A percentile compares a stretch with the other conserved stretches of the same genome.
phyloP scores from a whole-genome alignment of 1,140 invertebrate species.

The Uloborus diversus region DNA sequence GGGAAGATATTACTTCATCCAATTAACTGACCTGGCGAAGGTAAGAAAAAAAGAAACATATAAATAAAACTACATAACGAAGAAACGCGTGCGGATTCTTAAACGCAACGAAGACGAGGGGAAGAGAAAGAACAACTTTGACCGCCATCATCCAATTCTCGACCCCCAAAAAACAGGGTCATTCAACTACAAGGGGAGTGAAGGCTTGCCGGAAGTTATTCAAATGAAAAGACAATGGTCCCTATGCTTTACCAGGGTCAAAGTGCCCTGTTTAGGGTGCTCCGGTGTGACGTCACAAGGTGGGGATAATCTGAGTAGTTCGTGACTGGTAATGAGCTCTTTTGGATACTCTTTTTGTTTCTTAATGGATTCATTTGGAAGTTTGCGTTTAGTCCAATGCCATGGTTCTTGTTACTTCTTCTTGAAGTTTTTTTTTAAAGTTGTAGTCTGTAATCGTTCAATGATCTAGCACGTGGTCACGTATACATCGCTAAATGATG shows the following conservation, averaged over 20 bases:
- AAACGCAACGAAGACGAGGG: too few relatives aligned
- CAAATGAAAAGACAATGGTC: conserved; percentile 17
- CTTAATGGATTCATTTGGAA: not conserved
- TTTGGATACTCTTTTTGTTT: not conserved
- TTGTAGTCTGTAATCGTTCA: not conserved
- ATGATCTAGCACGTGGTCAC: not conserved
- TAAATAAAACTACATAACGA: too few relatives aligned
- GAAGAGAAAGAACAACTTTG: too few relatives aligned
- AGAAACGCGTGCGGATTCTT: too few relatives aligned
- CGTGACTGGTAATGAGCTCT: conserved; percentile 2
- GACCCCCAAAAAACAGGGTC: conserved; percentile 5
- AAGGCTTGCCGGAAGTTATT: conserved; percentile 22
- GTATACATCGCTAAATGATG: not conserved
- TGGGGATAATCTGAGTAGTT: not conserved
- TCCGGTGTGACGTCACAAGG: not conserved
- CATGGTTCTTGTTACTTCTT: not conserved
- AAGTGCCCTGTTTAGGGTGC: conserved; percentile 5
- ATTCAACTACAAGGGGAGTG: conserved; percentile 22
- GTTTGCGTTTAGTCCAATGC: not conserved
- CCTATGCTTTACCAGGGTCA: not conserved
- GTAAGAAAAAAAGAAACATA: too few relatives aligned
- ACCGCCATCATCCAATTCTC: too few relatives aligned
- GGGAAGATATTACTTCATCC: too few relatives aligned
- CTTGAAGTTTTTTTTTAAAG: not conserved
- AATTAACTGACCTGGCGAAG: too few relatives aligned